Evolutionary conservation across 2,888 invertebrate genomes (phyloP).

Genomic region (Agrilus mali): DNA sequence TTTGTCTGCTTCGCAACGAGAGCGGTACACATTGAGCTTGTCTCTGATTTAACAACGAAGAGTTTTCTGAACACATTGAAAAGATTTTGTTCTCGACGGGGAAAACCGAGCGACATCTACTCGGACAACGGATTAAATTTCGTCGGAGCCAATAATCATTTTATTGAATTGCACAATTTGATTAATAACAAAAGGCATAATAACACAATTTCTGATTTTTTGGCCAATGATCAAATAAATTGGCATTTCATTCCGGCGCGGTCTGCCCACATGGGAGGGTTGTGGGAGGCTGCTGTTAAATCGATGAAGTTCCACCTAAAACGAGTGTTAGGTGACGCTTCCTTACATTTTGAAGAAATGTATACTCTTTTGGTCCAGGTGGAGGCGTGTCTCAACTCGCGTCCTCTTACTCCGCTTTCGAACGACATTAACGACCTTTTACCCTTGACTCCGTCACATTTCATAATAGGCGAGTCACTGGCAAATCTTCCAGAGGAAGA

Average conservation of each 20-base stretch:
- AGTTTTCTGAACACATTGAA: background rate
- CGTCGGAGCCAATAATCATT: background rate
- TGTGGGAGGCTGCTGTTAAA: too few relatives aligned
- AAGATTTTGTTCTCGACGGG: background rate
- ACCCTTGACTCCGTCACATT: background rate
- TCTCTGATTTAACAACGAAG: background rate
- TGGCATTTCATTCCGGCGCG: too few relatives aligned
- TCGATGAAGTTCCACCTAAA: background rate
- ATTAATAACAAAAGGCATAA: background rate
- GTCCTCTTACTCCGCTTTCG: background rate
- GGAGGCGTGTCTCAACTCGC: background rate
- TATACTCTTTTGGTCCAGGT: background rate
- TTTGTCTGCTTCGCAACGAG: background rate
- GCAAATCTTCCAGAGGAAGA: too few relatives aligned
- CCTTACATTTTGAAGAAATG: background rate
- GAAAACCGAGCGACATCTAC: background rate
- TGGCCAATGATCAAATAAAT: too few relatives aligned
- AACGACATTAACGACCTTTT: background rate
- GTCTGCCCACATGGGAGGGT: too few relatives aligned
- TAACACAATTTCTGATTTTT: too few relatives aligned
- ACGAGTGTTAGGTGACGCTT: background rate
- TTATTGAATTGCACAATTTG: background rate
- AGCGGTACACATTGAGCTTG: background rate
- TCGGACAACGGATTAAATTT: background rate
- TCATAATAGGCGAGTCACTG: too few relatives aligned